Base-by-base conservation (phyloP, 2,888 invertebrate species). In the Dynastes hyllus region DNA sequence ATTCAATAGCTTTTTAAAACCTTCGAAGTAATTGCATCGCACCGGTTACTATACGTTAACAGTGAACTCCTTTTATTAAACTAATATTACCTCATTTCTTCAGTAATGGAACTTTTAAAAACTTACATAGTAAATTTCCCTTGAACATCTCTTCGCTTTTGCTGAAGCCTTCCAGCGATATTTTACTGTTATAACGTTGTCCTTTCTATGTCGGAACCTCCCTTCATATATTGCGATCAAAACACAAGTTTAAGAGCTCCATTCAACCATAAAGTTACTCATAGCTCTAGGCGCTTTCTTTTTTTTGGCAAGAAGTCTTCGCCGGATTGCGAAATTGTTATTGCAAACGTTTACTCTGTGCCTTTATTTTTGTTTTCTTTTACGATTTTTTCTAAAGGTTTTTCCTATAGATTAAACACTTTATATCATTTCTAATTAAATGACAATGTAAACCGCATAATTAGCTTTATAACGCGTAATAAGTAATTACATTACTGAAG, bases 251-350 rank as follows among this genome's bases (percentile, higher is more conserved):
- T 84, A 83, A 83, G 83, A 84, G 83, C 83, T 82, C 82, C 80
- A 83, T 83, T 83, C 83, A 83, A 82, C 83, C 83, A 83, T 84
- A 84, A 84, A 84, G 83, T 82, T 82, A 83, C 83, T 84, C 83
- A 82, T 84, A 83, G 84, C 84, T 83, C 79, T 79, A 78, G 83
- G 84, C 83, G 79, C 81, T 83, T 78, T 73, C 73, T 77, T 78
- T 69, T 69, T 50, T 45, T 11, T 11, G 22, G 1, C 66, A 81
- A 81, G 81, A 82, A 82, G 79, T 81, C 69, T 11, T 50, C 22
- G 29, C 13, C 27, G 69, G 16, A 29, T 27, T 50, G n/a, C 13
- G 81, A 81, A 82, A 82, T 82, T 82, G 81, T 66, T 80, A 71
- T 77, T 78, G 80, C 79, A 82, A 78, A 76, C 61, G 50, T 78